phyloP scores from a whole-genome alignment of 2,888 invertebrate species.

The Caenorhabditis sp. region DNA sequence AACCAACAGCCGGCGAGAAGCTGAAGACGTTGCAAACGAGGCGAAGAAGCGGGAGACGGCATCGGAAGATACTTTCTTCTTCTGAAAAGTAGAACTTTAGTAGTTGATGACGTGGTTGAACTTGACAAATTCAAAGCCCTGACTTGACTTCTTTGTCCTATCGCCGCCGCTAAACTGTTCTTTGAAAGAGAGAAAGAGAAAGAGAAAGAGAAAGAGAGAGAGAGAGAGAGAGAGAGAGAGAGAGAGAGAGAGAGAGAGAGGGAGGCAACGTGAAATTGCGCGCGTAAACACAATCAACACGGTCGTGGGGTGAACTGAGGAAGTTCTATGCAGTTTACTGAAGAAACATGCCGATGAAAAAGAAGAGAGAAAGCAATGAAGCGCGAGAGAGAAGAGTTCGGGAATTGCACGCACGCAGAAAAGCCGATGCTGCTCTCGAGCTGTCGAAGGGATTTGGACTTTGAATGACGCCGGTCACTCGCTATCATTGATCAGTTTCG shows the following conservation, averaged over 20 bases:
- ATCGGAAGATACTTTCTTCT: constrained; percentile 41
- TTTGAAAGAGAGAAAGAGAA: constrained; percentile 9
- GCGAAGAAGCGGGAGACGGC: constrained; percentile 46
- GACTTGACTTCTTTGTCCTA: not conserved
- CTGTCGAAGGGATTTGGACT: constrained; percentile 13
- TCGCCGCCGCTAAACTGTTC: constrained; percentile 25
- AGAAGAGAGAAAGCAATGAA: constrained; percentile 16
- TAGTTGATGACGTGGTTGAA: constrained; percentile 30
- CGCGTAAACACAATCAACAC: too few species aligned
- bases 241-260: too few species aligned
- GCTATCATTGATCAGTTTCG: constrained; percentile 21
- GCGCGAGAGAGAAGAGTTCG: constrained; percentile 40
- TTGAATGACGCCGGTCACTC: constrained; percentile 17
- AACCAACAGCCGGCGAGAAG: constrained; percentile 78
- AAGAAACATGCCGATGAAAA: constrained; percentile 1
- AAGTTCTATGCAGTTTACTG: constrained; percentile 28
- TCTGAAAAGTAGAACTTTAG: constrained; percentile 27
- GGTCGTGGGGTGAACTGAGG: constrained; percentile 16
- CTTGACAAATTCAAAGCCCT: constrained; percentile 31
- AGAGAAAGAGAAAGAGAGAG: not conserved
- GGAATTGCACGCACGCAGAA: constrained; percentile 50
- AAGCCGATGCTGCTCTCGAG: constrained; percentile 27
- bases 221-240: too few species aligned
- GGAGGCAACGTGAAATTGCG: too few species aligned
- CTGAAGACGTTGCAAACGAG: constrained; percentile 20